Evolutionary conservation across 2,888 invertebrate species (phyloP), one percentile per base, ranked within the genome.

Genomic region (Eudasyphora cyanicolor): DNA sequence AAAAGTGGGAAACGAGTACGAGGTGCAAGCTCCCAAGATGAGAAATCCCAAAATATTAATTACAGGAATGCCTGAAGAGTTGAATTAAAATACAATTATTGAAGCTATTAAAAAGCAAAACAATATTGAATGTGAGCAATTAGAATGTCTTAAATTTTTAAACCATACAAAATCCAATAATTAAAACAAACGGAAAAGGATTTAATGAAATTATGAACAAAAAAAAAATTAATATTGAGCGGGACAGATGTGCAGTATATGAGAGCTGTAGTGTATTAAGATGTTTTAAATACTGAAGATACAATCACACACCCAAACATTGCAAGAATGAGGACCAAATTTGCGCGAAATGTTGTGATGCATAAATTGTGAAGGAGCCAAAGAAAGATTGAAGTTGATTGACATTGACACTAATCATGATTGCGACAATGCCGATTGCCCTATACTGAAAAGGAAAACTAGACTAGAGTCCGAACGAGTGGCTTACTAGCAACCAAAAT

Each of bases 261-360:
- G 82, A 85, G 49, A 62, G 74, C 4, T 19, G 71, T 5, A 79
- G 75, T 21, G 76, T 81, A 21, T 84, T n/a, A n/a, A n/a, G n/a
- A n/a, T n/a, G 82, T 51, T 85, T 24, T 27, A 84, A 81, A 8
- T 83, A 85, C 35, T 80, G 76, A 57, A 69, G 79, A 14, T 82
- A 84, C 17, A 82, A 84, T 49, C 81, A 82, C 29, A 76, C 14
- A 12, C 32, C 82, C 1, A 82, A 57, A 60, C 35, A 29, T 0
- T 82, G 73, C 54, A 84, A 27, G 12, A 67, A 73, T 38, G 76
- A 60, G 32, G 6, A 21, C 4, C 24, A 64, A 14, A 64, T 42
- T n/a, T 76, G 62, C 21, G 76, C 21, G 14, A 38, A 76, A 7
- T 64, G 76, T 17, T 17, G 64, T 14, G 76, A 45, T 82, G 76